These are phyloP conservation scores for Diarsia rubi DNA, from an alignment of 2,888 invertebrate genomes.

Conservation along the genomic window DNA sequence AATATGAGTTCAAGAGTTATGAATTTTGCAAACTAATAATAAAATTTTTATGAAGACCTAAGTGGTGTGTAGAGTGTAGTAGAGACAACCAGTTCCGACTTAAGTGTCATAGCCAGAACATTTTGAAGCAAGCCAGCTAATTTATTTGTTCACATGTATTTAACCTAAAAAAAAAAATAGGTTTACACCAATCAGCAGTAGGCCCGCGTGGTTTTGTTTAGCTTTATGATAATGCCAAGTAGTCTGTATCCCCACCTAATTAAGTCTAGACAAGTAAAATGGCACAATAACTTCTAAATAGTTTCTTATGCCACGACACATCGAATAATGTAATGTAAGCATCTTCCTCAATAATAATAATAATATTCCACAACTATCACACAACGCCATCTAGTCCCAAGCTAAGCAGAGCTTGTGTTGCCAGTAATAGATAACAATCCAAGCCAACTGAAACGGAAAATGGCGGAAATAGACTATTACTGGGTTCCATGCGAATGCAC, in stretches of 20 bases:
- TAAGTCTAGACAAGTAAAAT: neutral
- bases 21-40: neutral
- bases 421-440: constrained; percentile 46
- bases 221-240: too few species aligned
- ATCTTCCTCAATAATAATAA: constrained; percentile 18
- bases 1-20: neutral
- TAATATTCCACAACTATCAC: too few species aligned
- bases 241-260: neutral
- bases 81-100: neutral
- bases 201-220: too few species aligned
- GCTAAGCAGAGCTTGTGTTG: too few species aligned
- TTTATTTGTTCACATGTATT: too few species aligned
- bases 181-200: too few species aligned
- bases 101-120: too few species aligned
- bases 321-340: constrained; percentile 15
- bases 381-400: too few species aligned
- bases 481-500: constrained; percentile 49
- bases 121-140: too few species aligned
- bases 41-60: neutral
- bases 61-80: neutral
- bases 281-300: neutral
- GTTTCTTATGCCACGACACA: constrained; percentile 5
- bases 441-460: constrained; percentile 49
- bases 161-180: too few species aligned
- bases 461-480: constrained; percentile 59